Evolutionary conservation across 2,797 vertebrate genomes (phyloP).

Genomic region (Ctenochaetus hawaiiensis): DNA sequence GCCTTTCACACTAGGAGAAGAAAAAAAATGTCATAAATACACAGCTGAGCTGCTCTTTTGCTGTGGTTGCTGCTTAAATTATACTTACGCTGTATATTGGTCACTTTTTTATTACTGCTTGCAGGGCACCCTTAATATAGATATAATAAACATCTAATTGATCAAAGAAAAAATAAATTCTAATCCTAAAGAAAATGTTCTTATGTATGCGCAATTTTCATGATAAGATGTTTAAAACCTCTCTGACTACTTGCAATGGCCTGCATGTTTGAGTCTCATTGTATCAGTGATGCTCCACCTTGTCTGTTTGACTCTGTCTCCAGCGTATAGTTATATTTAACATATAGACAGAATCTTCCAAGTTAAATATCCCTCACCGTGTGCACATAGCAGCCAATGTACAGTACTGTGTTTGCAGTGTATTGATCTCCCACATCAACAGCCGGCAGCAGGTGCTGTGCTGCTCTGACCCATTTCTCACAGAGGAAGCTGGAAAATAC

Average conservation of each 20-base stretch:
- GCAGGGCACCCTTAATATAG: not conserved
- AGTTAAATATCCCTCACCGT: not conserved
- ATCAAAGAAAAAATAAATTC: not conserved
- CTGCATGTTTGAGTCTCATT: not conserved
- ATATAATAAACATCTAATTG: not conserved
- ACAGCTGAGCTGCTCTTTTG: not conserved
- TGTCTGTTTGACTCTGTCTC: not conserved
- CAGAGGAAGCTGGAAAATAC: slow-evolving; percentile 58
- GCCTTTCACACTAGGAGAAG: not conserved
- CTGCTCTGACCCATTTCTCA: slow-evolving; percentile 74
- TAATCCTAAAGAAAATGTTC: not conserved
- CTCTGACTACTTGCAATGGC: not conserved
- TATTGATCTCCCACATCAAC: slow-evolving; percentile 44
- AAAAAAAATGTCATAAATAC: not conserved
- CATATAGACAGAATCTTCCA: not conserved
- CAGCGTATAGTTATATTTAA: not conserved
- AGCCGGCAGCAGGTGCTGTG: slow-evolving; percentile 51
- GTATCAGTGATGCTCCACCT: not conserved
- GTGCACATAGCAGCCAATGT: slow-evolving; percentile 8
- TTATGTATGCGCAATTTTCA: not conserved
- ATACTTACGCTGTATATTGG: not conserved
- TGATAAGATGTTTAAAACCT: not conserved
- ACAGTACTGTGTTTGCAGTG: slow-evolving; percentile 20
- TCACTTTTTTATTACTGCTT: not conserved
- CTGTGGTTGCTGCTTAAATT: not conserved